Conservation (phyloP, 2,797 vertebrate genomes). For the Hypotaenidia philippensis region DNA sequence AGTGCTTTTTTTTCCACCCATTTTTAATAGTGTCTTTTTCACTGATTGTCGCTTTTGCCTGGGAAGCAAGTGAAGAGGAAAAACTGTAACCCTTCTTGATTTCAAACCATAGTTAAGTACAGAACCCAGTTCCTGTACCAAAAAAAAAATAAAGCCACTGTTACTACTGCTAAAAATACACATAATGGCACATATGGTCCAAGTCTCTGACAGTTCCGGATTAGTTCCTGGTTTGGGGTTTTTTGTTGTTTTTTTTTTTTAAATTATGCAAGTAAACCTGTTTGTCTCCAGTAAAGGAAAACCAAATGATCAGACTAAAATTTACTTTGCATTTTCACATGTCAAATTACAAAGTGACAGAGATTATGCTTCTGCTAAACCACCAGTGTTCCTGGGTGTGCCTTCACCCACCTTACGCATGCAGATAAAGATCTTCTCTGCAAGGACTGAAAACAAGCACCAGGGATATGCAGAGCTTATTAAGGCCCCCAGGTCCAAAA, state of each 20-base stretch:
- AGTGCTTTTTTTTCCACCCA: background rate
- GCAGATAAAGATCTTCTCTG: slow-evolving; percentile 62
- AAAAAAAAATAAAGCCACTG: background rate
- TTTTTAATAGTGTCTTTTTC: background rate
- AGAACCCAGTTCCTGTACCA: background rate
- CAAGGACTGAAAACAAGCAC: slow-evolving; percentile 42
- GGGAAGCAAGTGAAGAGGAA: slow-evolving; percentile 10
- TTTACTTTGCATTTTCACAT: slow-evolving; percentile 7
- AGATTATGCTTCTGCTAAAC: slow-evolving; percentile 24
- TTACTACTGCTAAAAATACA: background rate
- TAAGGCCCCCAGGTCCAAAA: background rate
- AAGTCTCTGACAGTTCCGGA: background rate
- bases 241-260: background rate
- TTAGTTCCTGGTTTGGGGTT: background rate
- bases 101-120: background rate
- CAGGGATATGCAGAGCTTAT: background rate
- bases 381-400: slow-evolving; percentile 59
- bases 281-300: slow-evolving; percentile 6
- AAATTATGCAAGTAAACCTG: background rate
- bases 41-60: background rate
- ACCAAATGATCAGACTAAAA: background rate
- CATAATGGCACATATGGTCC: background rate
- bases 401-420: background rate
- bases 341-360: slow-evolving; percentile 2
- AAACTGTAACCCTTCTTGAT: background rate